These are phyloP conservation scores for Morpho achilles DNA, from an alignment of 2,888 invertebrate genomes.

Conservation along the genomic window DNA sequence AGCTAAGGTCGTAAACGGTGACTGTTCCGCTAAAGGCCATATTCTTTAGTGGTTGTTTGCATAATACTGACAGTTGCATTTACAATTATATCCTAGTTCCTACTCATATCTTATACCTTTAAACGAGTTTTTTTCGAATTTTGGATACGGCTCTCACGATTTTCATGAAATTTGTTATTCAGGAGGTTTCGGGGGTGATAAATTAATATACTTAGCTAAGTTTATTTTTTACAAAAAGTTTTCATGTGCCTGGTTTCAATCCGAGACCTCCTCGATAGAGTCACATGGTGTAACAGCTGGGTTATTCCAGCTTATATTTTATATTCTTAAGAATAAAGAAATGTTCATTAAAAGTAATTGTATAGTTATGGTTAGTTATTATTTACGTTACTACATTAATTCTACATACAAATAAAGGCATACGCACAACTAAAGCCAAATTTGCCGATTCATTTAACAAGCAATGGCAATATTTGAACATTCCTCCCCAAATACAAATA, in stretches of 20 bases:
- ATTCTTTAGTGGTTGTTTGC: slow-evolving; percentile 46
- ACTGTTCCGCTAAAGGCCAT: slow-evolving; percentile 39
- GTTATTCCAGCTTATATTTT: too few species aligned
- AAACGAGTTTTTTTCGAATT: too few species aligned
- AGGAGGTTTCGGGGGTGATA: too few species aligned
- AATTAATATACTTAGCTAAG: too few species aligned
- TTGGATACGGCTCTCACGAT: too few species aligned
- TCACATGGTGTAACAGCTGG: too few species aligned
- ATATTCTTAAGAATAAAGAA: too few species aligned
- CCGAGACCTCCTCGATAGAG: too few species aligned
- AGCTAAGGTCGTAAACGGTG: slow-evolving; percentile 36
- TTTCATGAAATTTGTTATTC: too few species aligned
- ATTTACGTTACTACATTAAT: neutral
- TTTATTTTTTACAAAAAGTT: too few species aligned
- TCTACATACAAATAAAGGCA: slow-evolving; percentile 29
- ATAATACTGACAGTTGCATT: slow-evolving; percentile 34
- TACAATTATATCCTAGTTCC: slow-evolving; percentile 14
- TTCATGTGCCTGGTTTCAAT: too few species aligned
- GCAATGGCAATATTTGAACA: slow-evolving; percentile 60
- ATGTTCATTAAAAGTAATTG: too few species aligned
- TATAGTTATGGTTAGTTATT: neutral
- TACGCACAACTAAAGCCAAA: slow-evolving; percentile 32
- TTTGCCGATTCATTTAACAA: slow-evolving; percentile 51
- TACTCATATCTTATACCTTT: neutral
- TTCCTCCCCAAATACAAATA: slow-evolving; percentile 48